A percentile compares a stretch with the other conserved stretches of the same genome.
Evolutionary conservation across 2,888 invertebrate species (phyloP).

Genomic region (Empis livida): DNA sequence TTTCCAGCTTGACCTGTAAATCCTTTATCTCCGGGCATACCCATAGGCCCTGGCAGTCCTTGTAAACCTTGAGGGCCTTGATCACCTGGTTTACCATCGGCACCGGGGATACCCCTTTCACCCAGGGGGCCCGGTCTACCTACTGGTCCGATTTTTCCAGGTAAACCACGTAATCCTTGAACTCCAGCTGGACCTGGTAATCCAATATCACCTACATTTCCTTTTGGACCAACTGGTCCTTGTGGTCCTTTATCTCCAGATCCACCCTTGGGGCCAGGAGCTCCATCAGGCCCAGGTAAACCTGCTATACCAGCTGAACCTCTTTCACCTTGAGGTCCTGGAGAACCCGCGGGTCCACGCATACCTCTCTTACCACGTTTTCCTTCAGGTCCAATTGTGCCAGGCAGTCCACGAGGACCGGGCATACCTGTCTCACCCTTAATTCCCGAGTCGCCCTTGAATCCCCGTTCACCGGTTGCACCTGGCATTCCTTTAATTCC

Average conservation of each 20-base stretch:
- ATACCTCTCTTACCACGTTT: constrained; percentile 71
- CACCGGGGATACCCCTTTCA: constrained; percentile 62
- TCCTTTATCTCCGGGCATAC: constrained; percentile 49
- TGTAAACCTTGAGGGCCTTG: constrained; percentile 66
- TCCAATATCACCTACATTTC: constrained; percentile 45
- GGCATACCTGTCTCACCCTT: constrained; percentile 62
- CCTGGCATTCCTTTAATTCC: constrained; percentile 68
- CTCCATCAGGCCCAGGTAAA: constrained; percentile 64
- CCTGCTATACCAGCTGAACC: constrained; percentile 42
- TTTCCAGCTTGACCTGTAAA: constrained; percentile 66
- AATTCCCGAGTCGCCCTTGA: constrained; percentile 62
- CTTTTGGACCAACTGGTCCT: constrained; percentile 51
- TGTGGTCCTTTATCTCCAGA: constrained; percentile 57
- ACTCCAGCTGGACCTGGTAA: constrained; percentile 44
- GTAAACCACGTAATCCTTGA: constrained; percentile 46
- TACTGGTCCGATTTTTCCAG: constrained; percentile 55
- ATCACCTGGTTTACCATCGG: constrained; percentile 76
- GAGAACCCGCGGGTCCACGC: constrained; percentile 58
- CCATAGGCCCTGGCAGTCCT: constrained; percentile 64
- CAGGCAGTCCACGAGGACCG: constrained; percentile 65
- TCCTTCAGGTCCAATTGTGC: constrained; percentile 57
- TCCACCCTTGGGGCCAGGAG: constrained; percentile 63
- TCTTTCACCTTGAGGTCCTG: constrained; percentile 62
- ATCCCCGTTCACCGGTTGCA: constrained; percentile 62
- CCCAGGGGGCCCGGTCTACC: constrained; percentile 59